These are phyloP conservation scores for Discoglossus pictus DNA, from an alignment of 2,797 vertebrate species.

Conservation along the genomic window DNA sequence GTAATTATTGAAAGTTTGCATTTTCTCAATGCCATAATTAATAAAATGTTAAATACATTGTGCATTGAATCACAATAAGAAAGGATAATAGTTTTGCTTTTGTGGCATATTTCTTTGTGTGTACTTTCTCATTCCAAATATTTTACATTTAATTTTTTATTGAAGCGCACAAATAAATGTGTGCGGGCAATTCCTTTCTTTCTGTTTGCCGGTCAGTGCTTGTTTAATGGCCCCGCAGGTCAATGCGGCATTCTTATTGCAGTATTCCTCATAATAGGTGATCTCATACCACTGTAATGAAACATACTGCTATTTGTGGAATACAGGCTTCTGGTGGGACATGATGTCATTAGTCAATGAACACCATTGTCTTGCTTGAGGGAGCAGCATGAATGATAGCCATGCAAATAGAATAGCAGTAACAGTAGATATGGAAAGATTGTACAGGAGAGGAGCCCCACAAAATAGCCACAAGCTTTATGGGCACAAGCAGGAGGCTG, in stretches of 20 bases:
- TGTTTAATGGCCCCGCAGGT: background rate
- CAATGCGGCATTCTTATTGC: constrained; percentile 19
- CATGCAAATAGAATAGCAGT: background rate
- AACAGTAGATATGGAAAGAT: background rate
- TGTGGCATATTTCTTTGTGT: too few species aligned
- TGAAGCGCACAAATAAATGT: too few species aligned
- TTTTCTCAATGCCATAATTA: too few species aligned
- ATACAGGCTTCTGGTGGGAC: constrained; percentile 3
- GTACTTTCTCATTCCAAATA: too few species aligned
- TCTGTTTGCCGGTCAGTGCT: background rate
- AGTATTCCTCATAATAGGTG: constrained; percentile 14
- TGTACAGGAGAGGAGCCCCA: background rate
- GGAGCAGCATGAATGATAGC: background rate
- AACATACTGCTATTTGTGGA: constrained; percentile 26
- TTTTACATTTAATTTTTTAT: too few species aligned
- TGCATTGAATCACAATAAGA: too few species aligned
- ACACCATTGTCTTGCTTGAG: background rate
- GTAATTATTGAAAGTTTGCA: too few species aligned
- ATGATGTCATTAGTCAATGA: constrained; percentile 18
- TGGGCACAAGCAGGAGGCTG: background rate
- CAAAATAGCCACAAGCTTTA: background rate
- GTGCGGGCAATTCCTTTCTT: background rate
- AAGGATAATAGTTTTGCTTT: too few species aligned
- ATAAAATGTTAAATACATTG: too few species aligned
- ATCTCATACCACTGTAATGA: constrained; percentile 25